Evolutionary conservation across 2,113 vertebrate species (phyloP), one percentile per base, ranked within the genome.

Genomic region (Arenaria interpres): DNA sequence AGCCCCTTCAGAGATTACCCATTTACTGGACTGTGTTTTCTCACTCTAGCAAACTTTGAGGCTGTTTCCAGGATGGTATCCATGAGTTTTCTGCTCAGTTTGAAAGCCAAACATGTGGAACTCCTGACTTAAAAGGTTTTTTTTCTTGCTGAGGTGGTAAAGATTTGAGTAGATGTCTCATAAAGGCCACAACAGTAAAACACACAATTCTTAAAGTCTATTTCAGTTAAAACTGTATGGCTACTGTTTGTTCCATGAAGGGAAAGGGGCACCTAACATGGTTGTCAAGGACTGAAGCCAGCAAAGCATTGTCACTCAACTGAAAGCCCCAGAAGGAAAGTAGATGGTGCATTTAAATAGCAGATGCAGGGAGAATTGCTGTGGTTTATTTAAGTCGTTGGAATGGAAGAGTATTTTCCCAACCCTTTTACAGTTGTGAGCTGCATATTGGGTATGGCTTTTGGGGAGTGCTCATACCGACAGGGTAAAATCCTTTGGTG

Each of bases 391-490:
- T 39, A 69, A 86, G 27, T 4, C 3, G 7, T 74, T 81, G 87
- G 81, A 37, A 33, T 67, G 59, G 77, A 92, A 66, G 67, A 67
- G 41, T 73, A 9, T 94, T 95, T 95, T 96, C 87, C 84, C 32
- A 67, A 17, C 51, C 15, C 46, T 81, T 92, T 81, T 66, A 41
- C 82, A 63, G 87, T 10, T 91, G 72, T 28, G 54, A 89, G 37
- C 82, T 75, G 7, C 67, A 19, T 71, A 13, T 28, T 77, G 25
- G 50, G 15, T 33, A 75, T 62, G 19, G 13, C 37, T 81, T 15
- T 74, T 57, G 50, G 32, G 39, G 37, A 37, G 27, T 27, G 45
- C n/a, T 90, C 13, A 7, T n/a, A 32, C n/a, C 0, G 6, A 13
- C 24, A 22, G 18, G 7, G 22, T 75, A 35, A 22, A 59, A 54